Conservation (phyloP, 1,140 invertebrate species). For the Lamellibrachia luymesi region DNA sequence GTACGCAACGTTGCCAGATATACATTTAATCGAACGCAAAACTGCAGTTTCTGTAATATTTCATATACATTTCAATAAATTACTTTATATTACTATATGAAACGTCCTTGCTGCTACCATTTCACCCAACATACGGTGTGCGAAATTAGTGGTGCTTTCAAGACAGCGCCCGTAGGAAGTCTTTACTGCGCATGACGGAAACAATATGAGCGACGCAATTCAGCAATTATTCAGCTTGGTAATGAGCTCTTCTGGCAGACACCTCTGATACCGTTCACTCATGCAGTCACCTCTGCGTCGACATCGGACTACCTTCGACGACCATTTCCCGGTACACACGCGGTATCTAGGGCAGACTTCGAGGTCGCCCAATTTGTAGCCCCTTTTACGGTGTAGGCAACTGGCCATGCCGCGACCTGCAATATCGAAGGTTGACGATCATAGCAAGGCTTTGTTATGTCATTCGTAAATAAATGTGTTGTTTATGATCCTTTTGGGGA, state of each 20-base stretch:
- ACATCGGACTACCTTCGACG: not conserved
- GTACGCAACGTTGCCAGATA: not conserved
- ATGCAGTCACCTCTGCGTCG: not conserved
- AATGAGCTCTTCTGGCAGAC: not conserved
- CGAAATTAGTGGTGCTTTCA: not conserved
- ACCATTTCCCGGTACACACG: not conserved
- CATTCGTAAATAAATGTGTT: not conserved
- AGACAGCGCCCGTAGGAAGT: not conserved
- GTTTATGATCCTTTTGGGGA: not conserved
- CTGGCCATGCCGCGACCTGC: not conserved
- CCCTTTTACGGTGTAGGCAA: not conserved
- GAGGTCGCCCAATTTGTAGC: not conserved
- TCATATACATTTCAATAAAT: not conserved
- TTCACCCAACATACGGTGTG: too few species aligned
- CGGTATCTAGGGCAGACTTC: not conserved
- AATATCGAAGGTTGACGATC: not conserved
- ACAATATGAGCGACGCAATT: not conserved
- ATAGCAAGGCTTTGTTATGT: not conserved
- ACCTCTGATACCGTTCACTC: not conserved
- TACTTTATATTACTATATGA: not conserved
- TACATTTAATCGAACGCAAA: not conserved
- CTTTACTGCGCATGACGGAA: not conserved
- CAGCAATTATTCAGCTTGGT: not conserved
- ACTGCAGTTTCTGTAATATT: not conserved
- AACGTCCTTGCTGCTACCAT: not conserved